Evolutionary conservation across 35 echinoderm and acorn worm species (phyloP), one percentile per base, ranked within the genome.

Genomic region (Heliocidaris erythrogramma): DNA sequence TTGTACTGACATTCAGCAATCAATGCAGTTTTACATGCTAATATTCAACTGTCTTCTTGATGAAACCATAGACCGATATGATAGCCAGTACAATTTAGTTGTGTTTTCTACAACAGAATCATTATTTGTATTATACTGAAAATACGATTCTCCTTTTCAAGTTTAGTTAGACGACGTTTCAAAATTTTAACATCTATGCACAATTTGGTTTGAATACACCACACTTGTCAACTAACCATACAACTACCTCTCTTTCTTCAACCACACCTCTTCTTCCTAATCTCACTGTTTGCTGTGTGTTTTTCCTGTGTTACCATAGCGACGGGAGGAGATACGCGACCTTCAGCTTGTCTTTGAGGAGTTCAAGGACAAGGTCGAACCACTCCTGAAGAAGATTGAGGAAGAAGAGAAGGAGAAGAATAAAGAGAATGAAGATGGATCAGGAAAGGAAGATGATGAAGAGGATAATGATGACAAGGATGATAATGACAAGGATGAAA

Each of bases 321-420:
- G 98, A 50, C 93, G 96, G 91, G 96, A 99, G 32, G 98, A 99
- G 53, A 96, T 96, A 1, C 94, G 95, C 56, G 98, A 99, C 71
- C 88, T 97, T 30, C 98, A 97, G 49, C 92, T 94, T 12, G 90
- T 97, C 59, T 95, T 99, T 94, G 98, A 99, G 88, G 98, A 97
- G 48, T 30, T 99, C 16, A 96, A 99, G 47, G 85, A 93, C 48
- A 96, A 95, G 53, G 13, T 59, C 47, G 95, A 94, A 24, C 94
- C 90, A 31, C 18, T 93, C 13, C 71, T 94, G 10, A 47, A 53
- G 48, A 84, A 95, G 42, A 86, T 95, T 24, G 92, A 88, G 21
- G 86, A 95, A 24, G 94, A 96, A 17, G 32, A 90, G 85, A 96
- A 93, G 86, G 48, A 94, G 60, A 31, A 95, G 21, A 31, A 95